Evolutionary conservation across 2,113 vertebrate genomes (phyloP).

Genomic region (Alectura lathami): DNA sequence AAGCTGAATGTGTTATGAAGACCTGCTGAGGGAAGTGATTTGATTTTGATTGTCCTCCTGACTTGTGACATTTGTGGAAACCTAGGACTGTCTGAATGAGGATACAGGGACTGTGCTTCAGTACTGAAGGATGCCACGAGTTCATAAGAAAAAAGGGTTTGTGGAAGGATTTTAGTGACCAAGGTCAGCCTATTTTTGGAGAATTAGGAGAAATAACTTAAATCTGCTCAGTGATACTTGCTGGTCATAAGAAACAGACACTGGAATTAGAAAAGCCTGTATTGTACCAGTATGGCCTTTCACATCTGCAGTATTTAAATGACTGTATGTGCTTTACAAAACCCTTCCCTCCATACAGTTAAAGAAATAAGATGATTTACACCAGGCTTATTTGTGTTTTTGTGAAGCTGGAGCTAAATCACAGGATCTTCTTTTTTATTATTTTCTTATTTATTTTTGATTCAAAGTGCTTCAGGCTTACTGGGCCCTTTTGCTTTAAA

Average conservation of each 20-base stretch:
- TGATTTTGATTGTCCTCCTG: slow-evolving; percentile 50
- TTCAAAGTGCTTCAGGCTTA: background rate
- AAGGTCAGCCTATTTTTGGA: background rate
- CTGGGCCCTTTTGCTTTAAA: slow-evolving; percentile 10
- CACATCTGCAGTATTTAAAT: background rate
- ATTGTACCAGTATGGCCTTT: background rate
- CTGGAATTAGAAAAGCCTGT: background rate
- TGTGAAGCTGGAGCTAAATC: background rate
- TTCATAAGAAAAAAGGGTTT: background rate
- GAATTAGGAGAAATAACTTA: background rate
- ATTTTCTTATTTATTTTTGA: background rate
- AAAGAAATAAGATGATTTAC: background rate
- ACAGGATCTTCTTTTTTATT: background rate
- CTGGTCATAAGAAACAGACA: background rate
- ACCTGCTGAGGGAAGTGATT: slow-evolving; percentile 58
- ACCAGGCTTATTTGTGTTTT: background rate
- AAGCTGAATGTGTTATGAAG: background rate
- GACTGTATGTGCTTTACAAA: background rate
- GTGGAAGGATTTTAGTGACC: background rate
- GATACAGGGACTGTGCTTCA: background rate
- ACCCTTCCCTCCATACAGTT: background rate
- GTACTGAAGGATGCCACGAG: background rate
- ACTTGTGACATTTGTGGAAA: slow-evolving; percentile 48
- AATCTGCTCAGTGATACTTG: background rate
- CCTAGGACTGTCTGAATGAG: background rate